Conservation (phyloP, 1,140 invertebrate genomes). For the Zaprionus taronus region DNA sequence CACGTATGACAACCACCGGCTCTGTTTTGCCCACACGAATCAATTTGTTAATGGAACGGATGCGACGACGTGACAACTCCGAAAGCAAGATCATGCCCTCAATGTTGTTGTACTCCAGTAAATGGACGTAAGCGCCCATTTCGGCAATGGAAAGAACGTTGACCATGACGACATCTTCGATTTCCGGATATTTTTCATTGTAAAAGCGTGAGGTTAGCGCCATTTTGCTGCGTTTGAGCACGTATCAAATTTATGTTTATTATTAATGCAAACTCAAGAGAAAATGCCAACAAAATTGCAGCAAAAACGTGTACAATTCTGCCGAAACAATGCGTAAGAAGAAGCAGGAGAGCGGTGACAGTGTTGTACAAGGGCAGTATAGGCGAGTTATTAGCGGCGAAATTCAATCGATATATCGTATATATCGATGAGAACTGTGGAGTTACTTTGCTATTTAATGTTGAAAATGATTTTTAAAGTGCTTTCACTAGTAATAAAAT, state of each 20-base stretch:
- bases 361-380: slow-evolving; percentile 31
- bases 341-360: slow-evolving; percentile 45
- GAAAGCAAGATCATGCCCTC: slow-evolving; percentile 98
- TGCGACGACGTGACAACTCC: slow-evolving; percentile 98
- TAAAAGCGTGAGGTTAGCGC: slow-evolving; percentile 99
- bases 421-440: slow-evolving; percentile 25
- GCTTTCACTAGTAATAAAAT: background rate
- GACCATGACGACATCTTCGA: slow-evolving; percentile 99
- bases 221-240: slow-evolving; percentile 86
- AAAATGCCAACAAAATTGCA: slow-evolving; percentile 49
- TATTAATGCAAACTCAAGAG: slow-evolving; percentile 20
- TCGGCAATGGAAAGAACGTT: slow-evolving; percentile 99
- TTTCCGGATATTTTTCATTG: slow-evolving; percentile 97
- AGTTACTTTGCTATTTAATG: background rate
- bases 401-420: slow-evolving; percentile 46
- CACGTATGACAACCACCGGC: slow-evolving; percentile 99
- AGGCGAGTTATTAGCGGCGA: slow-evolving; percentile 24
- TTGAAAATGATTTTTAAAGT: background rate
- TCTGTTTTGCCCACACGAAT: slow-evolving; percentile 99
- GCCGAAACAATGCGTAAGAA: slow-evolving; percentile 61
- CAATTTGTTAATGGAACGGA: slow-evolving; percentile 99
- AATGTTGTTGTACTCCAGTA: slow-evolving; percentile 99
- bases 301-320: slow-evolving; percentile 76
- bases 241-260: slow-evolving; percentile 14
- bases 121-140: slow-evolving; percentile 99